These are phyloP conservation scores for Varecia variegata DNA, from an alignment of 2,797 vertebrate genomes.

Conservation along the genomic window DNA sequence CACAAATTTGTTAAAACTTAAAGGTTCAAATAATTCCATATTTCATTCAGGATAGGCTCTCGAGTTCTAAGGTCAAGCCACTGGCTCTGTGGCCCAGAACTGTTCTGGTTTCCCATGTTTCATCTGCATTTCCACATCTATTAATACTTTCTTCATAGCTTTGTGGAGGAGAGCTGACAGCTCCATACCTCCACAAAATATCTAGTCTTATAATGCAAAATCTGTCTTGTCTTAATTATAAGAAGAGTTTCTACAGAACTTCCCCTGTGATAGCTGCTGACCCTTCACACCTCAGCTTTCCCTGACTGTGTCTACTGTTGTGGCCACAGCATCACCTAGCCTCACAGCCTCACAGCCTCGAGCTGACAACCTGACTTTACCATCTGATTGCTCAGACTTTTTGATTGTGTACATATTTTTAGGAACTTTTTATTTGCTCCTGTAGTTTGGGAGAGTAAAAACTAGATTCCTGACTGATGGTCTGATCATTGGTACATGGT, in stretches of 20 bases:
- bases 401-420: not conserved
- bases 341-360: not conserved
- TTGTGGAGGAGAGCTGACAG: not conserved
- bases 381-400: not conserved
- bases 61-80: not conserved
- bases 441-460: not conserved
- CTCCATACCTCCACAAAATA: not conserved
- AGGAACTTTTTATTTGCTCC: not conserved
- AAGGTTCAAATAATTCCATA: not conserved
- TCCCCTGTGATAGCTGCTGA: no score
- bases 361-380: not conserved
- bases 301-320: not conserved
- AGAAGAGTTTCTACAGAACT: not conserved
- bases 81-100: not conserved
- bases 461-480: not conserved
- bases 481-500: not conserved
- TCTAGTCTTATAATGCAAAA: not conserved
- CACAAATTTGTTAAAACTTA: not conserved
- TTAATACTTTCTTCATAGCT: not conserved
- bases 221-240: not conserved
- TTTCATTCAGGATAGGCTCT: not conserved
- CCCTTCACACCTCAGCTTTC: not conserved
- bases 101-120: not conserved
- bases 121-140: not conserved
- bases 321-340: not conserved